Percentiles rank a stretch among this genome's conserved stretches.
These are phyloP conservation scores for Colius striatus DNA, from an alignment of 2,113 vertebrate species.

Conservation along the genomic window DNA sequence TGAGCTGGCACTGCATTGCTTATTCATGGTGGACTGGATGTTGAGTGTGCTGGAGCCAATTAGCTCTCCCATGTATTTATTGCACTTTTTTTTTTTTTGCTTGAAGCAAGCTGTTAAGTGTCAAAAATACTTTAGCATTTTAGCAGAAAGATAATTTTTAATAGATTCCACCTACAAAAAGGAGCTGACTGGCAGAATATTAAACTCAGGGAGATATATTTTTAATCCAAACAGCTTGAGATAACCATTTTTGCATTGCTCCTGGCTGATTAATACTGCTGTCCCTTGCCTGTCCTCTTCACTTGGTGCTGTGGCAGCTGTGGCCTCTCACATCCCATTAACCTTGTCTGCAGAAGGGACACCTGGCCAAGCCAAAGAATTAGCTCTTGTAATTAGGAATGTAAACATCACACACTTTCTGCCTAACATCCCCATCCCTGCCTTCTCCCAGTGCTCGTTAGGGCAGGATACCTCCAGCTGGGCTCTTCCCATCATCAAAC, in stretches of 20 bases:
- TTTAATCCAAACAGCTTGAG: constrained; percentile 58
- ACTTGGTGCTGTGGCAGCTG: constrained; percentile 67
- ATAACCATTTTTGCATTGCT: constrained; percentile 34
- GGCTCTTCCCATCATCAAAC: neutral
- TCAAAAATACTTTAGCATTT: constrained; percentile 65
- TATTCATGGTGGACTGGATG: constrained; percentile 7
- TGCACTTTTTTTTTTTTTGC: constrained; percentile 14
- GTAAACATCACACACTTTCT: constrained; percentile 44
- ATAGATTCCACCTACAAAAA: constrained; percentile 69
- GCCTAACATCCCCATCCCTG: constrained; percentile 1
- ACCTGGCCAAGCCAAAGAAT: constrained; percentile 65
- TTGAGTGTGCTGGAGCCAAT: constrained; percentile 39
- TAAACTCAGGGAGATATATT: constrained; percentile 57
- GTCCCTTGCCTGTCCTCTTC: constrained; percentile 37
- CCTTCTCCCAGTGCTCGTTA: neutral
- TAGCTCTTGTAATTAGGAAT: constrained; percentile 65
- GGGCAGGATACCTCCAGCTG: neutral
- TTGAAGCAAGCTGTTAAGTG: constrained; percentile 64
- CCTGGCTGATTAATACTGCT: constrained; percentile 51
- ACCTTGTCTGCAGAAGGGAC: constrained; percentile 74
- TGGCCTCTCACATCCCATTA: constrained; percentile 71
- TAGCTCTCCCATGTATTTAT: constrained; percentile 57
- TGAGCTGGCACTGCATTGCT: neutral
- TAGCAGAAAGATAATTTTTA: constrained; percentile 64
- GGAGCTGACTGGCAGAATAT: constrained; percentile 55